Evolutionary conservation across 2,888 invertebrate species (phyloP), one percentile per base, ranked within the genome.

Genomic region (Parascotia fuliginaria): DNA sequence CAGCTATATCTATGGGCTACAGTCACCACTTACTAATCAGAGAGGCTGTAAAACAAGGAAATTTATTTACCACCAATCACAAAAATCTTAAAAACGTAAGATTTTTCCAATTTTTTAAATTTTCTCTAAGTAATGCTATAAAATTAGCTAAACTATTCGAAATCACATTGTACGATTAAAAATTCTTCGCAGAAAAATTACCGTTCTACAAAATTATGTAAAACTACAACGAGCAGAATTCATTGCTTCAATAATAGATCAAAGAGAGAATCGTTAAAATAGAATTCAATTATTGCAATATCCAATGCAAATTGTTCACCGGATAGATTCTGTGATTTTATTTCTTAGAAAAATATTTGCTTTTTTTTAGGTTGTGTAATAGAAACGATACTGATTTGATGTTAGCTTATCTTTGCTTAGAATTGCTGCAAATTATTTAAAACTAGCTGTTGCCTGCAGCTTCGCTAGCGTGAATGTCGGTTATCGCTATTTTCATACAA

Each of bases 231-330:
- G 53, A 33, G 41, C 44, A 12, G 50, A 57, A 55, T 68, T 65
- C 50, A 53, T 59, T 65, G 55, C 43, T 59, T 55, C 48, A 52
- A 53, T 62, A 58, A 60, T 61, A 55, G 49, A 65, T 69, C 60
- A 69, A 60, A 69, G 62, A 52, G 45, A 60, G 55, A 54, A 60
- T 59, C 55, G 49, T 55, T 60, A 50, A 60, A 65, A 65, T 57
- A 44, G 50, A 66, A 66, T 64, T 58, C 70, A 64, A 68, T 68
- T 70, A 68, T 60, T 34, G 33, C 50, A 14, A 50, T 57, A 50
- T 56, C 55, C 58, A 58, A 51, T 64, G 67, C 42, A 60, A 66
- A 70, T 64, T 47, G 55, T 65, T 34, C 49, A 2, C 16, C 15
- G 39, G 49, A 43, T 34, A 49, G 9, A 27, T 33, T 46, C 34